Base-by-base conservation (phyloP, 2,888 invertebrate species). In the Dolichopus griseipennis region DNA sequence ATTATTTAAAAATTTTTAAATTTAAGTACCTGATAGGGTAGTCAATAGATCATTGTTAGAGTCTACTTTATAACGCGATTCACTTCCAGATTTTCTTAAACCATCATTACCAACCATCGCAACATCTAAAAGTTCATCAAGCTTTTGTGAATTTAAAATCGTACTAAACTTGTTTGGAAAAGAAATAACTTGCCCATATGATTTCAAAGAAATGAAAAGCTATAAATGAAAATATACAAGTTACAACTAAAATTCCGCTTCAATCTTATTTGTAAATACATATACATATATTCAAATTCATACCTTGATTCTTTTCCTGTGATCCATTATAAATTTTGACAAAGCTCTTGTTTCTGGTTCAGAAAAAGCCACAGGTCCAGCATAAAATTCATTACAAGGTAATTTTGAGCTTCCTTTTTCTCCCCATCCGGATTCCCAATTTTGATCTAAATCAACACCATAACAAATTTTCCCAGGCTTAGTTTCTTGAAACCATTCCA, bases 371-470 rank as follows among this genome's bases (percentile, higher is more conserved):
- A 83, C 78, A 0, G 88, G 84, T 0, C 93, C 93, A 0, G 88
- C 86, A 77, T 87, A 93, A 71, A 88, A 88, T 67, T 92, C 91
- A 22, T 87, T 86, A 75, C 92, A 92, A 0, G 88, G 88, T 1
- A 88, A 87, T 75, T 89, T 87, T 27, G 90, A 90, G 1, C 90
- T 86, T 52, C 90, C 91, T 71, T 84, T 83, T 73, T 86, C 86
- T 65, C 87, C 85, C 90, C 90, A 92, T 71, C 89, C 87, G 76
- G 86, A 88, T 69, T 87, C 87, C 85, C 90, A 92, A 79, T 93
- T 93, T 72, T 90, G 84, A 77, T 92, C 91, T 1, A 88, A 84
- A 76, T 92, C 91, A 0, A 90, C 91, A 0, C 92, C 92, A 62
- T 86, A 84, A 77, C 92, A 92, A 0, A 77, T 68, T 67, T 76